Conservation (phyloP, 2,113 vertebrate genomes). For the Mus musculus region DNA sequence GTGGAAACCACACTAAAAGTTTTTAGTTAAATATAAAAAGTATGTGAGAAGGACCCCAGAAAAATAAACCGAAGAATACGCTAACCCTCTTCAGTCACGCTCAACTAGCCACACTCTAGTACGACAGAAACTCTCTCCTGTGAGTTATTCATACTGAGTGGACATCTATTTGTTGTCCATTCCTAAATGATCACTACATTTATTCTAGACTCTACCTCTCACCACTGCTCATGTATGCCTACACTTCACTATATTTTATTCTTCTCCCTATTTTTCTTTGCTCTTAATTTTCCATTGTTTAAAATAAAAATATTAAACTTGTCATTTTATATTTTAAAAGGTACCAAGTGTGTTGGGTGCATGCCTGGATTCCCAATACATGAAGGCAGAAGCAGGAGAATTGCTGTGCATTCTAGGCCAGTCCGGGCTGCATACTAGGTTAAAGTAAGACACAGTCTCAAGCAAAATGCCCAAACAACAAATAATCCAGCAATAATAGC, state of each 20-base stretch:
- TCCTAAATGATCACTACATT: background rate
- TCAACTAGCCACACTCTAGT: background rate
- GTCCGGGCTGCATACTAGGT: too few relatives aligned
- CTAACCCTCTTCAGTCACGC: background rate
- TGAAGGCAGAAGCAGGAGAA: background rate
- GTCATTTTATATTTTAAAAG: background rate
- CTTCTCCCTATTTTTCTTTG: background rate
- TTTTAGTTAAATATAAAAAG: constrained; percentile 40
- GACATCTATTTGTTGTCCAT: background rate
- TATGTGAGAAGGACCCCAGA: background rate
- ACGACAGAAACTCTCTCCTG: too few relatives aligned
- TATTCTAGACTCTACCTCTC: background rate
- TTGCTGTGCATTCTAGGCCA: background rate
- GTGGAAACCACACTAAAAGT: background rate
- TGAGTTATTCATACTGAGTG: background rate
- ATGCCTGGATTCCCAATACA: background rate
- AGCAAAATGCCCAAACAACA: background rate
- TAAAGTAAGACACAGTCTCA: background rate
- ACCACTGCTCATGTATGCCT: background rate
- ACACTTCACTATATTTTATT: background rate
- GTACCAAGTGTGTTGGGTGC: background rate
- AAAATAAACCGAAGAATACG: constrained; percentile 7
- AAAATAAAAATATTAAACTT: background rate
- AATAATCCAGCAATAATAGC: background rate
- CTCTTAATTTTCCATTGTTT: background rate